Evolutionary conservation across 2,113 vertebrate species (phyloP).

Genomic region (Phasianus colchicus): DNA sequence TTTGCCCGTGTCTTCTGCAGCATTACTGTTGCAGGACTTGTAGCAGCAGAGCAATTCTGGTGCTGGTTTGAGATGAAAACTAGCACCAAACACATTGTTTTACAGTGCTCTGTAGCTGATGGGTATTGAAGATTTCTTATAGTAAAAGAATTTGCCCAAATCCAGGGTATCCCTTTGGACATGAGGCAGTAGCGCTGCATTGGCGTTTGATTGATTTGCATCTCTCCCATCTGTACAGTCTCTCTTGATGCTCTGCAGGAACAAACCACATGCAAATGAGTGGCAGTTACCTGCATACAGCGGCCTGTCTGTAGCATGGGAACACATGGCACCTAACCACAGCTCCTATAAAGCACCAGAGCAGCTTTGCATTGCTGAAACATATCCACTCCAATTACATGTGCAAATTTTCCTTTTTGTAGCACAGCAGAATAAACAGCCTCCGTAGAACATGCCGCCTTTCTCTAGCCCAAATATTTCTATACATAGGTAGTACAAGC

Average conservation of each 20-base stretch:
- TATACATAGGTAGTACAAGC: neutral
- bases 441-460: neutral
- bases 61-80: neutral
- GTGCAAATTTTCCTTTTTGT: neutral
- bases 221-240: neutral
- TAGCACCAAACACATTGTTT: rapidly evolving
- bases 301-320: neutral
- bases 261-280: neutral
- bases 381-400: neutral
- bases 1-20: neutral
- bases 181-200: neutral
- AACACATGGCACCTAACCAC: neutral
- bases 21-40: rapidly evolving
- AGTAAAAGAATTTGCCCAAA: neutral
- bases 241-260: neutral
- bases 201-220: neutral
- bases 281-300: rapidly evolving
- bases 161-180: neutral
- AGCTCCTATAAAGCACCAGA: neutral
- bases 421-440: neutral
- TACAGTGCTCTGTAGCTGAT: neutral
- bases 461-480: neutral
- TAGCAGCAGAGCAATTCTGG: neutral
- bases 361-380: neutral
- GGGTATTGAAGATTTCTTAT: neutral